A percentile compares a stretch with the other conserved stretches of the same genome.
These are phyloP conservation scores for Brenthis daphne DNA, from an alignment of 2,888 invertebrate genomes.

Conservation along the genomic window DNA sequence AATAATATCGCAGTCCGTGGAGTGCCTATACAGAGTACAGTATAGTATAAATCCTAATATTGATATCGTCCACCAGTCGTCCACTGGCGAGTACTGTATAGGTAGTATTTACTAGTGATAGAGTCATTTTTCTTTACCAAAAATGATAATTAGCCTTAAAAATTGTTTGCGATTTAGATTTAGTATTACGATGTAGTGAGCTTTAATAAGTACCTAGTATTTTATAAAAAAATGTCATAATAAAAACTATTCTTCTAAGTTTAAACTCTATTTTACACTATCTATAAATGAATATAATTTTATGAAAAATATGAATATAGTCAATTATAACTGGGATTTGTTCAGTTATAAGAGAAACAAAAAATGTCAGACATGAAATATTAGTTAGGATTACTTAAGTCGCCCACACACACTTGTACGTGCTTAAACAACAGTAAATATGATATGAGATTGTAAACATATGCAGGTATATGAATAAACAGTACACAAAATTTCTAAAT, in stretches of 20 bases:
- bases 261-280: too few species aligned
- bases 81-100: not conserved
- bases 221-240: not conserved
- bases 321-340: not conserved
- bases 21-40: too few species aligned
- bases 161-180: too few species aligned
- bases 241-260: too few species aligned
- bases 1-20: too few species aligned
- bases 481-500: not conserved
- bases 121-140: too few species aligned
- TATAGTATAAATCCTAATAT: not conserved
- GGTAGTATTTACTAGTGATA: too few species aligned
- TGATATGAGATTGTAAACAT: constrained; percentile 6
- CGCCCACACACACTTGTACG: constrained; percentile 14
- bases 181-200: too few species aligned
- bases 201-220: not conserved
- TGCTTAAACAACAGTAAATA: constrained; percentile 11
- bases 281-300: too few species aligned
- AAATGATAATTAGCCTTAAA: too few species aligned
- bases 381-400: constrained; percentile 11
- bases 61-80: not conserved
- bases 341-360: not conserved
- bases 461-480: constrained; percentile 9
- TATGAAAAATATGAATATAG: not conserved
- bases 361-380: constrained; percentile 10